Evolutionary conservation across 2,888 invertebrate genomes (phyloP).

Genomic region (Acronicta leporina): DNA sequence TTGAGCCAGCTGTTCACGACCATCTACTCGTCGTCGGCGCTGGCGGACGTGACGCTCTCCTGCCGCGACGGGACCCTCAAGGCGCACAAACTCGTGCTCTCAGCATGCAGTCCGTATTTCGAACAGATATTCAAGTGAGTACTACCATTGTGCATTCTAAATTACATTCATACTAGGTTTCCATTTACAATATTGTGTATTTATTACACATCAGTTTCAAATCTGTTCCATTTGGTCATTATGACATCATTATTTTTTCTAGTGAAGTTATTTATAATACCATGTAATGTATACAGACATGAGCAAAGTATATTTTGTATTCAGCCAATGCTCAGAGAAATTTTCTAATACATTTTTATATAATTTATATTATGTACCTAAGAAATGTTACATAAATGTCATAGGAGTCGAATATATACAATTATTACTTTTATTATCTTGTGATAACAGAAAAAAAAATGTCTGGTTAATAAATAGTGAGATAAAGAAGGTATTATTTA

Average conservation of each 20-base stretch:
- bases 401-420: constrained; percentile 54
- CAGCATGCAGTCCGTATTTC: constrained; percentile 93
- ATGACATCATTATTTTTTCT: constrained; percentile 83
- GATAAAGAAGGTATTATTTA: constrained; percentile 57
- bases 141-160: constrained; percentile 50
- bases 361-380: constrained; percentile 29
- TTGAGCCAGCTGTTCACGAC: constrained; percentile 91
- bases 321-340: constrained; percentile 45
- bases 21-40: constrained; percentile 91
- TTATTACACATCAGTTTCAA: constrained; percentile 56
- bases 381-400: constrained; percentile 66
- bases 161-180: constrained; percentile 29
- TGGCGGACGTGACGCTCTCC: constrained; percentile 92
- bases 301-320: constrained; percentile 64
- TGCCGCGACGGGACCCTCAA: constrained; percentile 92
- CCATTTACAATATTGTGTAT: constrained; percentile 47
- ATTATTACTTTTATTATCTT: constrained; percentile 62
- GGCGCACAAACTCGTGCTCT: constrained; percentile 92
- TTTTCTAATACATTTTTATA: constrained; percentile 42
- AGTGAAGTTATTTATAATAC: constrained; percentile 76
- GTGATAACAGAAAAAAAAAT: constrained; percentile 65
- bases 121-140: constrained; percentile 91
- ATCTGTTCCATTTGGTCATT: constrained; percentile 74
- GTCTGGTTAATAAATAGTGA: constrained; percentile 56
- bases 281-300: constrained; percentile 68